Evolutionary conservation across 2,113 vertebrate species (phyloP).

Genomic region (Toxostoma redivivum): DNA sequence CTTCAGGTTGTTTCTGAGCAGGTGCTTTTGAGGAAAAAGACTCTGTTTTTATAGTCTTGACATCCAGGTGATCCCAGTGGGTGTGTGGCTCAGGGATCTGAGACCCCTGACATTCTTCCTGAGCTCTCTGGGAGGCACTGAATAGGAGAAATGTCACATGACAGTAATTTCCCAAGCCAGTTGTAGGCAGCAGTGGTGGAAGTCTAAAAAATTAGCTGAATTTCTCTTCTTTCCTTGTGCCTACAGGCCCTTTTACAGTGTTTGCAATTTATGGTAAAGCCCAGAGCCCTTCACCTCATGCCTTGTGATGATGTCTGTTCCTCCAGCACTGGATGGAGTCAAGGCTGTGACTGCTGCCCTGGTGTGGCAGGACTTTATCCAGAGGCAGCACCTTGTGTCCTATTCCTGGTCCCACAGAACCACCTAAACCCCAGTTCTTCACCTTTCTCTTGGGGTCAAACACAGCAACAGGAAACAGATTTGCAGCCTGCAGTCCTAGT

Average conservation of each 20-base stretch:
- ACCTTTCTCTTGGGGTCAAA: not conserved
- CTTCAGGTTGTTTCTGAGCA: not conserved
- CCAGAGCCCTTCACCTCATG: not conserved
- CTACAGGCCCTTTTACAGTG: not conserved
- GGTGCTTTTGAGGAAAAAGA: not conserved
- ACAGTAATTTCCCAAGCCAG: not conserved
- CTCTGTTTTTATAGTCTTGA: not conserved
- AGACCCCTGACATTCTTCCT: not conserved
- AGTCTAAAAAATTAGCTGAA: not conserved
- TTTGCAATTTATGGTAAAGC: not conserved
- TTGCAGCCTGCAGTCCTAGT: not conserved
- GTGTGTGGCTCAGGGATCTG: not conserved
- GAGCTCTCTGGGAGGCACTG: not conserved
- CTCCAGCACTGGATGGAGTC: not conserved
- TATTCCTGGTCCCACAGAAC: not conserved
- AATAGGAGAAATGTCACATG: not conserved
- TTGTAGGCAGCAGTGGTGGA: not conserved
- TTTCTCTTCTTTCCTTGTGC: not conserved
- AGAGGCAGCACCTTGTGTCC: not conserved
- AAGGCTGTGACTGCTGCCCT: not conserved
- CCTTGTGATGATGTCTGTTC: rapidly evolving
- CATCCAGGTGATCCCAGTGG: not conserved
- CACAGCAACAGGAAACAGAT: not conserved
- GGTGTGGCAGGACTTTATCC: not conserved
- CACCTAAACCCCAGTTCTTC: not conserved